A percentile compares a stretch with the other conserved stretches of the same genome.
These are phyloP conservation scores for Antennarius striatus DNA, from an alignment of 2,113 vertebrate species.

Conservation along the genomic window DNA sequence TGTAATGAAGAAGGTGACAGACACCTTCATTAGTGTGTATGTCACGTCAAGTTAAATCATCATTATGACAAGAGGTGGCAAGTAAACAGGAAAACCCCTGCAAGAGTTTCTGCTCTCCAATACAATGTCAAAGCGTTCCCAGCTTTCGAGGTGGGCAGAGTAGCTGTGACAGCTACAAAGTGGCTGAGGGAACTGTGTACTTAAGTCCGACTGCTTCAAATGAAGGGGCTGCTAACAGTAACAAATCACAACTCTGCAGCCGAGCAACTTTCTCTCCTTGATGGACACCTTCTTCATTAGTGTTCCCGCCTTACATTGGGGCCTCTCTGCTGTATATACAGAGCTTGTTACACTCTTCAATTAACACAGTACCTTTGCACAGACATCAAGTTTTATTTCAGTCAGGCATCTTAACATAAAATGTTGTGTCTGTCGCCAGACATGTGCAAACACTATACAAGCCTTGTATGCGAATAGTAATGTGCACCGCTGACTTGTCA, in stretches of 20 bases:
- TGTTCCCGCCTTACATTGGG: conserved; percentile 49
- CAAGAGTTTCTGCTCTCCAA: conserved; percentile 56
- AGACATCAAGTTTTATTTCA: conserved; percentile 43
- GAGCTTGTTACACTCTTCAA: conserved; percentile 42
- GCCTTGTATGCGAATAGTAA: conserved; percentile 49
- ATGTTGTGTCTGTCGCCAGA: conserved; percentile 26
- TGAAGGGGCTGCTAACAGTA: conserved; percentile 65
- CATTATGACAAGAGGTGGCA: no score
- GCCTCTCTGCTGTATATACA: conserved; percentile 31
- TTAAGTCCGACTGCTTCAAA: conserved; percentile 66
- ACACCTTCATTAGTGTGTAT: no score
- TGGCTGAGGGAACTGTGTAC: conserved; percentile 71
- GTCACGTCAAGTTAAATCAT: no score
- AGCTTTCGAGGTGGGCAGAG: conserved; percentile 39
- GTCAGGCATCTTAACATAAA: conserved; percentile 36
- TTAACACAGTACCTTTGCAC: conserved; percentile 32
- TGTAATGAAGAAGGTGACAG: no score
- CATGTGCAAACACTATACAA: conserved; percentile 19
- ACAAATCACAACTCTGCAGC: conserved; percentile 66
- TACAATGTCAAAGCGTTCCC: conserved; percentile 63
- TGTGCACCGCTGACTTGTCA: conserved; percentile 60
- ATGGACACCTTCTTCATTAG: conserved; percentile 58
- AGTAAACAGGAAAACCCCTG: background rate
- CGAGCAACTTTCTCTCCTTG: conserved; percentile 59
- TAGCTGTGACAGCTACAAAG: conserved; percentile 71